Percentiles rank a stretch among this genome's conserved stretches.
Conservation (phyloP, 1,140 invertebrate genomes). For the Scaptodrosophila lebanonensis region DNA sequence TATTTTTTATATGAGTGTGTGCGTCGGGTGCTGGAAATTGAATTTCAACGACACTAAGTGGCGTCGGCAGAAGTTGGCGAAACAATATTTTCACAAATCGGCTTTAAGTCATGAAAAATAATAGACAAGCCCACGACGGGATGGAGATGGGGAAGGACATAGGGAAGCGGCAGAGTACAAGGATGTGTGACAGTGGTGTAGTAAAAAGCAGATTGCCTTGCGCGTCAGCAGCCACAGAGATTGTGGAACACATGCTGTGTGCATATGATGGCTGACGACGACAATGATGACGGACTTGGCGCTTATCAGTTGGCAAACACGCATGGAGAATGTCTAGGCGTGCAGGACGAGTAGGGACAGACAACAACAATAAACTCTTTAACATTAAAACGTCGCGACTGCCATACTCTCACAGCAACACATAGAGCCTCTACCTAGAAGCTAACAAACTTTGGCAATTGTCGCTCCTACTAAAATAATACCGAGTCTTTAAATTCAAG, state of each 20-base stretch:
- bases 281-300: constrained; percentile 18
- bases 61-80: constrained; percentile 13
- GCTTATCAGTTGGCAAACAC: constrained; percentile 62
- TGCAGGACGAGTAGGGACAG: constrained; percentile 1
- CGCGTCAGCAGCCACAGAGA: constrained; percentile 57
- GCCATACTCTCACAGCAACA: background rate
- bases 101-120: constrained; percentile 77
- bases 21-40: constrained; percentile 52
- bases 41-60: constrained; percentile 62
- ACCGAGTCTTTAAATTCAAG: too few relatives aligned
- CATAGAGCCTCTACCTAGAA: too few relatives aligned
- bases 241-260: constrained; percentile 75
- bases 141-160: background rate
- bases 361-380: constrained; percentile 48
- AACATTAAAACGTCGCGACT: background rate
- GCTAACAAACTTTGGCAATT: too few relatives aligned
- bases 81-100: constrained; percentile 77
- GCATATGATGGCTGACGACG: constrained; percentile 62
- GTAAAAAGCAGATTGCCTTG: constrained; percentile 73
- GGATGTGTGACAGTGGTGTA: too few relatives aligned
- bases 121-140: constrained; percentile 58
- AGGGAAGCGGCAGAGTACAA: too few relatives aligned
- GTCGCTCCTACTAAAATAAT: too few relatives aligned
- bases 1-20: constrained; percentile 10
- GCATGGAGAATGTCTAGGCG: constrained; percentile 15